These are phyloP conservation scores for Coregonus suidteri DNA, from an alignment of 2,797 vertebrate genomes.

Conservation along the genomic window DNA sequence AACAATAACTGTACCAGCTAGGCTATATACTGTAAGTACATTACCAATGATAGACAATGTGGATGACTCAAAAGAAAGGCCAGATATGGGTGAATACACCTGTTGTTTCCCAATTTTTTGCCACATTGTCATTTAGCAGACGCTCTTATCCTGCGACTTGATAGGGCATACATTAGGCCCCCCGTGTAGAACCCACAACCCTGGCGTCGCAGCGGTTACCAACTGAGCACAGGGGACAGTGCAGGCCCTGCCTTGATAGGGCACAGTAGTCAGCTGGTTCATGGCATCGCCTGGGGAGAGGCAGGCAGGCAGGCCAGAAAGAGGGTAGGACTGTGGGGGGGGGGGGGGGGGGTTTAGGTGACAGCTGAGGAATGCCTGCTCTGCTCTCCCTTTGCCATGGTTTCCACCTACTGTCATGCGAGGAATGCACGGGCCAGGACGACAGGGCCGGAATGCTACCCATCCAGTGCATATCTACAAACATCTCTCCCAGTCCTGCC, in stretches of 20 bases:
- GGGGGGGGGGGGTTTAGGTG: constrained; percentile 73
- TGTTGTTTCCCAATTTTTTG: constrained; percentile 37
- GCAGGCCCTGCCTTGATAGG: constrained; percentile 45
- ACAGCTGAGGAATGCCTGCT: constrained; percentile 90
- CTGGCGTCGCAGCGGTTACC: too few species aligned
- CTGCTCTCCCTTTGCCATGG: constrained; percentile 77
- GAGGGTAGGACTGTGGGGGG: constrained; percentile 33
- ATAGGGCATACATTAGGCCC: too few species aligned
- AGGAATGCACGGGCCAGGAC: constrained; percentile 83
- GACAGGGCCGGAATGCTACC: constrained; percentile 82
- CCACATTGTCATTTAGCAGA: too few species aligned
- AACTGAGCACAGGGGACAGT: background rate
- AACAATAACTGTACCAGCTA: too few species aligned
- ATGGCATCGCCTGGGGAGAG: constrained; percentile 42
- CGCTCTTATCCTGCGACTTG: too few species aligned
- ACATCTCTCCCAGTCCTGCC: constrained; percentile 12
- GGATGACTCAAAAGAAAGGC: constrained; percentile 39
- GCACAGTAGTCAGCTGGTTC: constrained; percentile 58
- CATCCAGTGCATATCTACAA: constrained; percentile 70
- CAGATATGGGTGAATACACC: constrained; percentile 52
- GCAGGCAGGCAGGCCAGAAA: constrained; percentile 31
- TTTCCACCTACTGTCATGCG: constrained; percentile 85
- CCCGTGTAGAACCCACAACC: too few species aligned
- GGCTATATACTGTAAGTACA: background rate
- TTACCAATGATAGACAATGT: background rate